A percentile compares a stretch with the other conserved stretches of the same genome.
phyloP scores from a whole-genome alignment of 1,140 invertebrate genomes.

The Ctenoplectra terminalis region DNA sequence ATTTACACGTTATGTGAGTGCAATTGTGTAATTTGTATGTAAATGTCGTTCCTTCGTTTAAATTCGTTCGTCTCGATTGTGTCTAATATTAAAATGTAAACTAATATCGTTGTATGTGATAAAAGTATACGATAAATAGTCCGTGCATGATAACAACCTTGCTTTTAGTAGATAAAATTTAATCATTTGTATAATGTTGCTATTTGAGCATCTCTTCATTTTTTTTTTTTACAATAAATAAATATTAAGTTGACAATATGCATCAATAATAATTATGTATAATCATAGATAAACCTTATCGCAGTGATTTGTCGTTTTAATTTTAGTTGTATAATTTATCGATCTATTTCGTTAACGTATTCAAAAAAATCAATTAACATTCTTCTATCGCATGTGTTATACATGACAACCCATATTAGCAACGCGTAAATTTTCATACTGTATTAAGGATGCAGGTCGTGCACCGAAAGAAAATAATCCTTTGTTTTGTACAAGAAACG shows the following conservation, averaged over 20 bases:
- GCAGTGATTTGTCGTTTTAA: neutral
- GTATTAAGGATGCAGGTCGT: neutral
- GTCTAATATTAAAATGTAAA: neutral
- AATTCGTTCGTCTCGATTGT: neutral
- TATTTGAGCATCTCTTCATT: too few relatives aligned
- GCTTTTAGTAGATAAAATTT: too few relatives aligned
- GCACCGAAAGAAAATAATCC: neutral
- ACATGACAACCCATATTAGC: neutral
- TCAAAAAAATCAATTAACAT: neutral
- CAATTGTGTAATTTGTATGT: neutral
- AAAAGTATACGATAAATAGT: neutral
- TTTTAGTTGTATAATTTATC: neutral
- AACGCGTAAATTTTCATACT: neutral
- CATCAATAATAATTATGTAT: too few relatives aligned
- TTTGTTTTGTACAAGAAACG: neutral
- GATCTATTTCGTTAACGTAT: neutral
- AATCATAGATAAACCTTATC: neutral
- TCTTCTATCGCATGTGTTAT: neutral
- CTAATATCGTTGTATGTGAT: too few relatives aligned
- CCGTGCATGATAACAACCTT: neutral
- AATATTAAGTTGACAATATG: too few relatives aligned
- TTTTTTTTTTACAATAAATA: neutral
- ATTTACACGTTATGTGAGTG: neutral
- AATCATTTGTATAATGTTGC: neutral
- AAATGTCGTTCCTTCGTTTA: neutral